Percentiles rank a stretch among this genome's conserved stretches.
phyloP scores from a whole-genome alignment of 2,888 invertebrate species.

The Diogma glabrata region DNA sequence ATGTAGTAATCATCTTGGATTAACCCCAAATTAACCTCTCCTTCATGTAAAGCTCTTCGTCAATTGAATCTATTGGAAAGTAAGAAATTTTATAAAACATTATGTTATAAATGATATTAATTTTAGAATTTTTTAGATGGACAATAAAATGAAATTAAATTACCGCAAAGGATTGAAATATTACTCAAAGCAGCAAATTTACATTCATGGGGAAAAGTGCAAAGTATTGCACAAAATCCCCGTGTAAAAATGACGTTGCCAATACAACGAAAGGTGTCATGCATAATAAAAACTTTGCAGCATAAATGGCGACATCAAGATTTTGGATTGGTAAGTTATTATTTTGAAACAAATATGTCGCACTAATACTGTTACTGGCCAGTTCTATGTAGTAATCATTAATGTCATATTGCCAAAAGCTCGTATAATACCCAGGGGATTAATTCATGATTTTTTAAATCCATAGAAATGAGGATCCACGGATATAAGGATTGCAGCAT shows the following conservation, averaged over 20 bases:
- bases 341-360: too few species aligned
- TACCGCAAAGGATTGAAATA: conserved; percentile 67
- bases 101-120: too few species aligned
- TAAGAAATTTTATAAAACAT: conserved; percentile 37
- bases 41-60: conserved; percentile 80
- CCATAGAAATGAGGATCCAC: too few species aligned
- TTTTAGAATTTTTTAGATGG: conserved; percentile 41
- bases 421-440: too few species aligned
- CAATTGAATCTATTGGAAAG: conserved; percentile 81
- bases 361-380: too few species aligned
- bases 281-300: conserved; percentile 59
- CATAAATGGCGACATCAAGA: conserved; percentile 61
- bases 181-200: conserved; percentile 66
- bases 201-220: conserved; percentile 73
- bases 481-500: too few species aligned
- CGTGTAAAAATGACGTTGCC: conserved; percentile 61
- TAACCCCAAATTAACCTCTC: too few species aligned
- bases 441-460: too few species aligned
- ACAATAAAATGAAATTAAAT: conserved; percentile 57
- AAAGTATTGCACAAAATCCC: conserved; percentile 82
- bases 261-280: conserved; percentile 59
- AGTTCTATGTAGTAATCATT: too few species aligned
- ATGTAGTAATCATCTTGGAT: too few species aligned
- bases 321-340: conserved; percentile 27
- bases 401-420: too few species aligned